Evolutionary conservation across 2,113 vertebrate genomes (phyloP), one percentile per base, ranked within the genome.

Genomic region (Tringa solitaria): DNA sequence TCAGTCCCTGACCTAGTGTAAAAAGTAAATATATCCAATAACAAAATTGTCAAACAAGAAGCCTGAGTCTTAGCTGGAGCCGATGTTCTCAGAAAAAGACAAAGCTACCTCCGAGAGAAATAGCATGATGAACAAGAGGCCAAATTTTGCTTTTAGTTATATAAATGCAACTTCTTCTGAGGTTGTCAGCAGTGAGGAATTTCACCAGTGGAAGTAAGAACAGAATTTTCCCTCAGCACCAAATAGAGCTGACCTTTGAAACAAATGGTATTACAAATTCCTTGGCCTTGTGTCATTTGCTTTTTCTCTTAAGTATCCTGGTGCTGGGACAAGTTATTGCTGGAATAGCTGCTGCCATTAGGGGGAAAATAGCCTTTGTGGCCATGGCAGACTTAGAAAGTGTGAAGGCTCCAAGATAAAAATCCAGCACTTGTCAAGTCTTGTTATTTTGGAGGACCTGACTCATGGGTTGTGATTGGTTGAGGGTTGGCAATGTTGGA

Each of bases 241-340:
- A 75, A 95, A 64, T 35, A 84, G 50, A 93, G 18, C 48, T 87
- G 92, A 95, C 92, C 74, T 95, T 95, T 94, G 86, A 92, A 92
- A 92, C 53, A 87, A 96, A 84, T 37, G 61, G 74, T 53, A 87
- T 91, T 87, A 81, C 8, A 20, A 79, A 89, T 89, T 89, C 77
- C 84, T 82, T 89, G 90, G 86, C 90, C 67, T 94, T 79, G 50
- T 85, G 59, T 94, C 72, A 59, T 45, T 90, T 92, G 45, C 39
- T 78, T 4, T 87, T 94, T 79, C 69, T 75, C 15, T 54, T 78
- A 86, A 48, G 60, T 69, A 72, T 81, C 48, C 77, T 84, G 69
- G 60, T 88, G 67, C 78, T 73, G 57, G 70, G 22, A 5, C 83
- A 61, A 63, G 24, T 94, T 77, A 30, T 41, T 87, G n/a, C 83